Evolutionary conservation across 2,888 invertebrate genomes (phyloP).

Genomic region (Troides aeacus): DNA sequence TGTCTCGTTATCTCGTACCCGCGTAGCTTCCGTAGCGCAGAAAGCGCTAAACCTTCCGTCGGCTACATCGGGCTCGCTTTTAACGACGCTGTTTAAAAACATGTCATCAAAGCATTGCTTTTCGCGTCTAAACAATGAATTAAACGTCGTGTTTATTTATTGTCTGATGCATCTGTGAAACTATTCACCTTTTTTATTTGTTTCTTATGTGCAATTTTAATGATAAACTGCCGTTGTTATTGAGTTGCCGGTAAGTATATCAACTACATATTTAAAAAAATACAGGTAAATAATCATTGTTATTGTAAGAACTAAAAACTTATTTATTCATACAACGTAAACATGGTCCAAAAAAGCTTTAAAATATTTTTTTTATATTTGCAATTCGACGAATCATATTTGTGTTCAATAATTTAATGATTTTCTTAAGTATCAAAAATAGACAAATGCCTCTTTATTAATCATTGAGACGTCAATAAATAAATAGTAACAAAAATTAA

Average conservation of each 20-base stretch:
- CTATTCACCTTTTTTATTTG: slow-evolving; percentile 55
- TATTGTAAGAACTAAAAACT: not conserved
- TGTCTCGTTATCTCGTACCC: slow-evolving; percentile 36
- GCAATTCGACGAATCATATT: not conserved
- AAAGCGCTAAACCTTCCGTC: slow-evolving; percentile 47
- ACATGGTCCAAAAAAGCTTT: not conserved
- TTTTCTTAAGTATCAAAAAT: not conserved
- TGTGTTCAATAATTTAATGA: not conserved
- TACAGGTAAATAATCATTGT: not conserved
- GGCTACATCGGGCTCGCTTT: slow-evolving; percentile 45
- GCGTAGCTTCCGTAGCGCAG: slow-evolving; percentile 44
- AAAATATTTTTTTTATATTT: not conserved
- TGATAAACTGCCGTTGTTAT: slow-evolving; percentile 7
- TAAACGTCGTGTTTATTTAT: slow-evolving; percentile 61
- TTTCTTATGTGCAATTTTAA: slow-evolving; percentile 45
- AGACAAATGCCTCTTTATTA: too few relatives aligned
- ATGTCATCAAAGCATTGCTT: slow-evolving; percentile 58
- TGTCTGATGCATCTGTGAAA: slow-evolving; percentile 64
- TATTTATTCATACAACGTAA: not conserved
- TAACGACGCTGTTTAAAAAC: slow-evolving; percentile 55
- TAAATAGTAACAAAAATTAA: too few relatives aligned
- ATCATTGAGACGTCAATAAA: too few relatives aligned
- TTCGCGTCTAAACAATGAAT: slow-evolving; percentile 60
- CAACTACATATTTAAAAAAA: not conserved
- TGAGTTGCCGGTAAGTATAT: slow-evolving; percentile 9